Evolutionary conservation across 2,888 invertebrate genomes (phyloP).

Genomic region (Amblyjoppa fuscipennis): DNA sequence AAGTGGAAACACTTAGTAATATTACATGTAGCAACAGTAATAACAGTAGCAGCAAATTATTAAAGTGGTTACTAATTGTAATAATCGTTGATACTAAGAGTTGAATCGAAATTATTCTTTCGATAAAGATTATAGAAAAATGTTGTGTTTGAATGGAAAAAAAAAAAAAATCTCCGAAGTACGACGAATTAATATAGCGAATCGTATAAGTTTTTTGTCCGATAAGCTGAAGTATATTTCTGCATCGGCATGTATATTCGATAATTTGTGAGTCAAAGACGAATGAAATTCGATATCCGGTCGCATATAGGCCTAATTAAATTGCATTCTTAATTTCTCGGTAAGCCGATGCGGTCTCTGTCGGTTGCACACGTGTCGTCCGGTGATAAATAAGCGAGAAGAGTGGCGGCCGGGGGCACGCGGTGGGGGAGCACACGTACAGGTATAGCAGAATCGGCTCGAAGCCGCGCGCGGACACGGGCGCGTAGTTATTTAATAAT

Average conservation of each 20-base stretch:
- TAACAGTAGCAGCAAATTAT: neutral
- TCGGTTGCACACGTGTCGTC: conserved; percentile 5
- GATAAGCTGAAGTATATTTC: neutral
- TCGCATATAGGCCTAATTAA: conserved; percentile 19
- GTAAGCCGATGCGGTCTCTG: neutral
- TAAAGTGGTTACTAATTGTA: too few species aligned
- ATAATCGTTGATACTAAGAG: neutral
- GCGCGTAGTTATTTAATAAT: conserved; percentile 83
- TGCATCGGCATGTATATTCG: neutral
- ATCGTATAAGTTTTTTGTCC: neutral
- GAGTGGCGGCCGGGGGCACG: neutral
- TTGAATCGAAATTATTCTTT: neutral
- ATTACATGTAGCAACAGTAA: too few species aligned
- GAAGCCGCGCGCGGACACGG: conserved; percentile 34
- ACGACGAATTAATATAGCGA: neutral
- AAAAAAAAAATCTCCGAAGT: neutral
- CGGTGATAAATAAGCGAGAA: conserved; percentile 23
- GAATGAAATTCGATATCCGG: conserved; percentile 10
- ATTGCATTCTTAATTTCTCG: conserved; percentile 23
- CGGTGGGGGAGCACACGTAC: neutral
- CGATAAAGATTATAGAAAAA: neutral
- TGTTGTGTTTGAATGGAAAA: neutral
- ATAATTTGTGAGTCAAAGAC: conserved; percentile 12
- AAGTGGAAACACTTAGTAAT: neutral
- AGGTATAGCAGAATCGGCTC: neutral